Conservation (phyloP, 2,113 vertebrate genomes). For the Neotragus pygmaeus region DNA sequence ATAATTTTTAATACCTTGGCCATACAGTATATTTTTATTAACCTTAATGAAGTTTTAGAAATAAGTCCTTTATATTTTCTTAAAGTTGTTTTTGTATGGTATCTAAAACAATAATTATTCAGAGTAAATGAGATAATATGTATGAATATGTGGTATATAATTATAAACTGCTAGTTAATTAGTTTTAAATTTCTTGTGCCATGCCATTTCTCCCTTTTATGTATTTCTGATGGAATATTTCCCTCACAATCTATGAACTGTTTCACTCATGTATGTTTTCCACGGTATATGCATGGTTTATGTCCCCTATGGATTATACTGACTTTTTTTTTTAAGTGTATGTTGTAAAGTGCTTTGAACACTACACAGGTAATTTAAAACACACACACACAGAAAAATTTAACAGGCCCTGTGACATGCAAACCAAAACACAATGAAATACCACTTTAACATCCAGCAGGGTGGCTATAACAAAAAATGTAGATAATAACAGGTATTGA, state of each 20-base stretch:
- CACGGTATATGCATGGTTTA: background rate
- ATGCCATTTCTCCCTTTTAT: background rate
- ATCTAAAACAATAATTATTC: constrained; percentile 37
- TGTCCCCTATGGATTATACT: background rate
- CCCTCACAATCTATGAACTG: background rate
- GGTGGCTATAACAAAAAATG: background rate
- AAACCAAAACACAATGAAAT: background rate
- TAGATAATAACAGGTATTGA: background rate
- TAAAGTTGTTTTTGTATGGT: background rate
- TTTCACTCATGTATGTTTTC: background rate
- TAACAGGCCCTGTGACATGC: background rate
- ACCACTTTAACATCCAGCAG: background rate
- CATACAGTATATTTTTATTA: background rate
- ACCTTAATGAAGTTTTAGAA: background rate
- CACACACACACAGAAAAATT: background rate
- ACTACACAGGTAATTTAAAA: background rate
- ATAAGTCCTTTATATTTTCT: background rate
- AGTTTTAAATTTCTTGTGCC: background rate
- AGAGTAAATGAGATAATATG: background rate
- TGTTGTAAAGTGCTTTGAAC: background rate
- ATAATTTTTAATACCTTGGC: background rate
- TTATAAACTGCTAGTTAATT: constrained; percentile 18
- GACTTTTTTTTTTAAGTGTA: background rate
- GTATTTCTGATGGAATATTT: background rate
- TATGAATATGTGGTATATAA: background rate